A percentile compares a stretch with the other conserved stretches of the same genome.
phyloP scores from a whole-genome alignment of 2,888 invertebrate species.

The Dendrolimus pini region DNA sequence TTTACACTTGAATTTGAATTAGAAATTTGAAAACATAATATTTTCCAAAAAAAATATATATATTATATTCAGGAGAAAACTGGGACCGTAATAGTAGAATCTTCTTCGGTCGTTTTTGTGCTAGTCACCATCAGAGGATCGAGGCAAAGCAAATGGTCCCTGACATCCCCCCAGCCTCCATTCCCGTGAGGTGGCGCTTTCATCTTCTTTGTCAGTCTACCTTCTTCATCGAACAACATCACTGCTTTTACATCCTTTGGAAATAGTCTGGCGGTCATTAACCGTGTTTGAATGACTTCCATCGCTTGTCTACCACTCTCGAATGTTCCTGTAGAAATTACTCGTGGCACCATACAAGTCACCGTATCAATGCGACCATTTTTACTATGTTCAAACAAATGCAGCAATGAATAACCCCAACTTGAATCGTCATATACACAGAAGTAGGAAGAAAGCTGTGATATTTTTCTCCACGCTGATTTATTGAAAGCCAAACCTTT shows the following conservation, averaged over 20 bases:
- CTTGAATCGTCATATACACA: slow-evolving; percentile 38
- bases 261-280: slow-evolving; percentile 16
- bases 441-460: slow-evolving; percentile 17
- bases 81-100: slow-evolving; percentile 2
- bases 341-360: slow-evolving; percentile 28
- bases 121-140: slow-evolving; percentile 21
- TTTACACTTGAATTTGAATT: too few relatives aligned
- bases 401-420: slow-evolving; percentile 41
- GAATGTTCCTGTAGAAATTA: slow-evolving; percentile 21
- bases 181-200: slow-evolving; percentile 20
- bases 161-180: slow-evolving; percentile 38
- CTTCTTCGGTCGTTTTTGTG: slow-evolving; percentile 1
- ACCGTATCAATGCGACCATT: slow-evolving; percentile 25
- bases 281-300: slow-evolving; percentile 6
- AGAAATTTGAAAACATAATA: too few relatives aligned
- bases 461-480: slow-evolving; percentile 31
- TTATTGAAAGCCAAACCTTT: slow-evolving; percentile 38
- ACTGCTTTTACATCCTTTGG: slow-evolving; percentile 26
- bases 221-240: slow-evolving; percentile 20
- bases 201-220: slow-evolving; percentile 14
- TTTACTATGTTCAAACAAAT: slow-evolving; percentile 22
- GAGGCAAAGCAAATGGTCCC: slow-evolving; percentile 38
- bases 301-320: slow-evolving; percentile 14
- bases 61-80: background rate
- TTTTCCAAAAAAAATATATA: too few relatives aligned